Evolutionary conservation across 2,113 vertebrate genomes (phyloP).

Genomic region (Gambusia holbrooki): DNA sequence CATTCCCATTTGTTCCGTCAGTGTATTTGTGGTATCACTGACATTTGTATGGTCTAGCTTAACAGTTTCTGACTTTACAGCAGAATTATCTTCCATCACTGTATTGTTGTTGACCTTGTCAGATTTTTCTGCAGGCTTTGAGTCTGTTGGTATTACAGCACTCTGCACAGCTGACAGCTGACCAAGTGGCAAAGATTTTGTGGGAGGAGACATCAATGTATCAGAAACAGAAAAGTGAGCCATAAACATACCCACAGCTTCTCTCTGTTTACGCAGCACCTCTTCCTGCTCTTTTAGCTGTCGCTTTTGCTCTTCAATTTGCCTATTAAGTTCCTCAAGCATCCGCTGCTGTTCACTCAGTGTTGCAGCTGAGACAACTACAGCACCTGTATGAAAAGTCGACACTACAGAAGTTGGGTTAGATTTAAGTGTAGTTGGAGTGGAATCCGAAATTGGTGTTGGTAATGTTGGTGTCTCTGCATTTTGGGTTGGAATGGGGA

Average conservation of each 20-base stretch:
- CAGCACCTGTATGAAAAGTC: slow-evolving; percentile 57
- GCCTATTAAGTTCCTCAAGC: slow-evolving; percentile 93
- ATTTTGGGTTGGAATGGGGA: slow-evolving; percentile 46
- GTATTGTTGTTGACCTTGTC: slow-evolving; percentile 25
- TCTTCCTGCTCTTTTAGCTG: slow-evolving; percentile 95
- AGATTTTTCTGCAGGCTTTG: slow-evolving; percentile 39
- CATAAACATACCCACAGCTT: slow-evolving; percentile 94
- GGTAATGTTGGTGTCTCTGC: slow-evolving; percentile 18
- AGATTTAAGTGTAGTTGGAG: slow-evolving; percentile 22
- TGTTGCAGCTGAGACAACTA: slow-evolving; percentile 79
- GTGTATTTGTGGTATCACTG: slow-evolving; percentile 15
- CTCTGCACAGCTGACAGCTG: slow-evolving; percentile 41
- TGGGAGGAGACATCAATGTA: slow-evolving; percentile 90
- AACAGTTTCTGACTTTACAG: slow-evolving; percentile 38
- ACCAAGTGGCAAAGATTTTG: slow-evolving; percentile 79
- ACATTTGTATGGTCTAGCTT: slow-evolving; percentile 29
- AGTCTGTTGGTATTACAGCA: slow-evolving; percentile 35
- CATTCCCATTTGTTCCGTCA: slow-evolving; percentile 47
- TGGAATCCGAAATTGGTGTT: slow-evolving; percentile 21
- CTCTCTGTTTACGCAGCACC: slow-evolving; percentile 90
- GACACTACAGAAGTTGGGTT: slow-evolving; percentile 12
- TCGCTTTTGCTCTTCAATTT: slow-evolving; percentile 95
- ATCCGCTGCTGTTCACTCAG: slow-evolving; percentile 92
- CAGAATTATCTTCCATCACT: slow-evolving; percentile 31
- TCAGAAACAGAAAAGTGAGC: slow-evolving; percentile 96